phyloP scores from a whole-genome alignment of 2,888 invertebrate species.

The Belgica antarctica region DNA sequence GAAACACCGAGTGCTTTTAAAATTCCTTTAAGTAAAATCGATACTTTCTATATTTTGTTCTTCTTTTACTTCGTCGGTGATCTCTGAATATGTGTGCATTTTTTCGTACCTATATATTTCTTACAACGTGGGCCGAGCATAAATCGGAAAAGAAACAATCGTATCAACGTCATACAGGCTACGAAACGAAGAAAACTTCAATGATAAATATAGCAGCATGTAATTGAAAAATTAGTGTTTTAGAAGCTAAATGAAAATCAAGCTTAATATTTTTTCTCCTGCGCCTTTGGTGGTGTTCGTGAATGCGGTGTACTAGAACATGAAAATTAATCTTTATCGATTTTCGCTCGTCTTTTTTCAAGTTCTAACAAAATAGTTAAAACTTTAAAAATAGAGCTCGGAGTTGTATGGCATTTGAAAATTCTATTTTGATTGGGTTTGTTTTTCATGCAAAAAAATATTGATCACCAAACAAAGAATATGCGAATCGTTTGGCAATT shows the following conservation, averaged over 20 bases:
- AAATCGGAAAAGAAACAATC: constrained; percentile 18
- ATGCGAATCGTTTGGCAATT: not conserved
- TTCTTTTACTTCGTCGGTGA: constrained; percentile 38
- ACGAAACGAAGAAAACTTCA: constrained; percentile 1
- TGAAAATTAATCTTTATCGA: constrained; percentile 26
- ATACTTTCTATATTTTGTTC: constrained; percentile 37
- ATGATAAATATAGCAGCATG: constrained; percentile 25
- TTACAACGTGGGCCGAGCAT: constrained; percentile 35
- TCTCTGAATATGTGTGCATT: constrained; percentile 35
- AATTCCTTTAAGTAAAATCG: constrained; percentile 38
- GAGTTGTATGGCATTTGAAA: too few relatives aligned
- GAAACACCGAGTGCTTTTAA: not conserved
- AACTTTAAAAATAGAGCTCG: constrained; percentile 17
- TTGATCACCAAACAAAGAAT: not conserved
- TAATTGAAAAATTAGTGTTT: constrained; percentile 41
- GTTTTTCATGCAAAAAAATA: not conserved
- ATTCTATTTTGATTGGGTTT: constrained; percentile 9
- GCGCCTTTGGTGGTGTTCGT: not conserved
- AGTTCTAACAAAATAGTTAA: constrained; percentile 16
- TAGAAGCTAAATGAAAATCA: constrained; percentile 2
- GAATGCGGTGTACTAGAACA: not conserved
- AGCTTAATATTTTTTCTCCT: not conserved
- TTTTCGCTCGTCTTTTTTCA: constrained; percentile 1
- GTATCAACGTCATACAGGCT: constrained; percentile 37
- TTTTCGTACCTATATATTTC: constrained; percentile 20